Conservation (phyloP, 2,888 invertebrate genomes). For the Eupithecia vulgata region DNA sequence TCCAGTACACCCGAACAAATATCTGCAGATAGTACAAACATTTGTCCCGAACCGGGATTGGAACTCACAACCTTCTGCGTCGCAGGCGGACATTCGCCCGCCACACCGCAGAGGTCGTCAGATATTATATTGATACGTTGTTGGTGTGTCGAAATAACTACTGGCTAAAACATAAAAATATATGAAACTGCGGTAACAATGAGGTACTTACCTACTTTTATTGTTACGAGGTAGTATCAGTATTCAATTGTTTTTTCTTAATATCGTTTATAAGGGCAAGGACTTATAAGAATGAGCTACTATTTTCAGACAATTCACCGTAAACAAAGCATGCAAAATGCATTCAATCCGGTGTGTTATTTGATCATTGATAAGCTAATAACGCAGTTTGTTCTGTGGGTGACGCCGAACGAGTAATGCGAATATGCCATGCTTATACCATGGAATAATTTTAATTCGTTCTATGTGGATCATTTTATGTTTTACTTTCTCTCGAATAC, state of each 20-base stretch:
- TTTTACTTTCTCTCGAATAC: conserved; percentile 22
- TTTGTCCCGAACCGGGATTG: no score
- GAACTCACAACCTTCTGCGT: no score
- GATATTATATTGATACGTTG: no score
- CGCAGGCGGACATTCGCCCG: no score
- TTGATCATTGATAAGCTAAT: conserved; percentile 27
- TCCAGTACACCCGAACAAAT: no score
- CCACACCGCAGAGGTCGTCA: no score
- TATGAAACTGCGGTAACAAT: neutral
- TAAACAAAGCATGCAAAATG: conserved; percentile 16
- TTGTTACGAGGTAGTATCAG: neutral
- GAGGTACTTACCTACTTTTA: neutral
- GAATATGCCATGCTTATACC: conserved; percentile 15
- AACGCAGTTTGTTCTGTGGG: conserved; percentile 8
- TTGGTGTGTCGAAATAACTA: neutral
- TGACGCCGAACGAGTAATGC: conserved; percentile 25
- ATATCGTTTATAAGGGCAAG: neutral
- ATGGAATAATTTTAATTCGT: conserved; percentile 17
- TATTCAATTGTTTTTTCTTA: neutral
- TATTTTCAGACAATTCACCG: conserved; percentile 2
- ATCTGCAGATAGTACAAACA: no score
- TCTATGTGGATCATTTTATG: conserved; percentile 16
- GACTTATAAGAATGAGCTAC: neutral
- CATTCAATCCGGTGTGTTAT: conserved; percentile 26
- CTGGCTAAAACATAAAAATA: neutral